Evolutionary conservation across 1,140 invertebrate species (phyloP), one percentile per base, ranked within the genome.

Genomic region (Drosophila nasuta): DNA sequence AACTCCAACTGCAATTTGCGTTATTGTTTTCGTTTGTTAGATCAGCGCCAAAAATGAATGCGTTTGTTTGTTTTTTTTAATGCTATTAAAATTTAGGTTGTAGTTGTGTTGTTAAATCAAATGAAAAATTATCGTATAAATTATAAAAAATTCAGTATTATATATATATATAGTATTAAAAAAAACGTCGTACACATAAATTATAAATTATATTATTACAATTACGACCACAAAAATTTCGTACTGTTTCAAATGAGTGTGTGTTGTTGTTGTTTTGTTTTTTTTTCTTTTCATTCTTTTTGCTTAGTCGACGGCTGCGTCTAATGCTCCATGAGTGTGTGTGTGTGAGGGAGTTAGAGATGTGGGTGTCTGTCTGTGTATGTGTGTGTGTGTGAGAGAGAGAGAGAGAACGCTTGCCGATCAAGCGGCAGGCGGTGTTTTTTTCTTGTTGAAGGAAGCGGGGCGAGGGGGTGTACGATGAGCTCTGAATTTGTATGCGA

Each of bases 201-300:
- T 81, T 89, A 89, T 89, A 89, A 90, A 89, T 89, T 89, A 89
- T 85, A 90, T 89, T 90, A 85, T 85, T 89, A 89, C 81, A 89
- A 76, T 89, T 85, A 85, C 85, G 85, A 88, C 85, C 85, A 88
- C 85, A 88, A 85, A 87, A 89, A 66, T 79, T 88, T 88, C 81
- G 79, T 72, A 81, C 66, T 89, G 60, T 76, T 77, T 88, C 41
- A 89, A 89, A 85, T 85, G 85, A 85, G 81, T 89, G 15, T 57
- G 69, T 57, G 66, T 68, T 77, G 60, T 80, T 77, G 30, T 70
- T 75, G 41, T 68, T 76, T n/a, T n/a, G n/a, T 60, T 74, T 75
- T 78, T 67, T 45, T 72, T 77, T 13, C 30, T 51, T 59, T 68
- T 54, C 8, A 10, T 65, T 71, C 68, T 48, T 80, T 59, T 38